Conservation (phyloP, 2,888 invertebrate genomes). For the Neria commutata region DNA sequence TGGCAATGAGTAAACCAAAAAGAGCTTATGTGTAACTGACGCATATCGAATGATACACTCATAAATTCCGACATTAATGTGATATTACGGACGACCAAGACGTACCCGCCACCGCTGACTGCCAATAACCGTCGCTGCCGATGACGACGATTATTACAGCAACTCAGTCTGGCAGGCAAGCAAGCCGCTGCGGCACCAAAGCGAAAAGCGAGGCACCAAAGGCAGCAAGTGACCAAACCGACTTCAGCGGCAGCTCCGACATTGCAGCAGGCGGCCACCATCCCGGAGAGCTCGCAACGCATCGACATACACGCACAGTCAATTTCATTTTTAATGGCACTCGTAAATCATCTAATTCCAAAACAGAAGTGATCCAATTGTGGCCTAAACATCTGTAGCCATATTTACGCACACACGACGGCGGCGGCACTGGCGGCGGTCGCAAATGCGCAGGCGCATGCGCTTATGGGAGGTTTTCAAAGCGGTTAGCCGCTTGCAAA, state of each 20-base stretch:
- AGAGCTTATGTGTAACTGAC: conserved; percentile 4
- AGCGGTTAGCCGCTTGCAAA: no score
- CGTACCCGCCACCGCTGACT: not conserved
- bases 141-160: not conserved
- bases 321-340: conserved; percentile 39
- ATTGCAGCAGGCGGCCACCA: conserved; percentile 3
- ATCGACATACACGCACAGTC: conserved; percentile 16
- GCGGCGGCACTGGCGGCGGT: no score
- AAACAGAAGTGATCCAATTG: conserved; percentile 60
- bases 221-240: no score
- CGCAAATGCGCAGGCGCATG: no score
- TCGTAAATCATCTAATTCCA: conserved; percentile 53
- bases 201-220: not conserved
- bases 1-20: not conserved
- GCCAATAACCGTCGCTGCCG: not conserved
- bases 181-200: no score
- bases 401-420: conserved; percentile 35
- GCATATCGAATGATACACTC: conserved; percentile 20
- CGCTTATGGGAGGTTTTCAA: no score
- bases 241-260: no score
- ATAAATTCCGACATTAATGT: conserved; percentile 18
- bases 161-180: not conserved
- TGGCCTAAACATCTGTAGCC: conserved; percentile 54
- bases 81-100: conserved; percentile 3
- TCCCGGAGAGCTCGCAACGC: not conserved